These are phyloP conservation scores for Sceloporus undulatus DNA, from an alignment of 2,113 vertebrate species.

Conservation along the genomic window DNA sequence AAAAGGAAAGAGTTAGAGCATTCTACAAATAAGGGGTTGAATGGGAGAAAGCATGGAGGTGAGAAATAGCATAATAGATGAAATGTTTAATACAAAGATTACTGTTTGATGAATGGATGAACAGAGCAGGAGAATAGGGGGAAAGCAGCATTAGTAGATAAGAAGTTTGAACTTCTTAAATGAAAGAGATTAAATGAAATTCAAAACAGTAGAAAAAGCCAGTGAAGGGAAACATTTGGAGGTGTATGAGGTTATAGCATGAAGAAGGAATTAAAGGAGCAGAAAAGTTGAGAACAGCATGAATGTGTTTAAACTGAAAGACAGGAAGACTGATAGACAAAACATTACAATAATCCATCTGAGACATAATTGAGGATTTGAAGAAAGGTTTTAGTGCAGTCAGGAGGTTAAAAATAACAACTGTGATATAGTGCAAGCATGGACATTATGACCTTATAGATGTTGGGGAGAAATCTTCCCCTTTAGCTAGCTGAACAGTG, in stretches of 20 bases:
- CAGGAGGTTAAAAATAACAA: background rate
- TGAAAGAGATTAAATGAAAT: background rate
- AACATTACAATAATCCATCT: background rate
- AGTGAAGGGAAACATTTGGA: background rate
- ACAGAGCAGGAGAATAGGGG: background rate
- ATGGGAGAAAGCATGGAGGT: background rate
- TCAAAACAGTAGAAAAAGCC: background rate
- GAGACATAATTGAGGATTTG: background rate
- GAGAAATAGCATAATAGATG: background rate
- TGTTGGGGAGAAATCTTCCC: too few relatives aligned
- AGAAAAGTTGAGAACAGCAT: background rate
- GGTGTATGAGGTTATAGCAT: background rate
- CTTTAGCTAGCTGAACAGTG: too few relatives aligned
- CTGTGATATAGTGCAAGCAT: too few relatives aligned
- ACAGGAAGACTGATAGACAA: background rate
- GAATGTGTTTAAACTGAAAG: background rate
- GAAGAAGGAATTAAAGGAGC: background rate
- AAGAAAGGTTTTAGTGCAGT: background rate
- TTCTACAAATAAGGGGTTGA: background rate
- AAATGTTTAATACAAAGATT: background rate
- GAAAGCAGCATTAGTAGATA: background rate
- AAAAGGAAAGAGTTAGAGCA: background rate
- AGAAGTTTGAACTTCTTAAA: background rate
- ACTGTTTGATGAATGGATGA: background rate
- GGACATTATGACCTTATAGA: too few relatives aligned